These are phyloP conservation scores for Aphidius colemani DNA, from an alignment of 2,888 invertebrate species.

Conservation along the genomic window DNA sequence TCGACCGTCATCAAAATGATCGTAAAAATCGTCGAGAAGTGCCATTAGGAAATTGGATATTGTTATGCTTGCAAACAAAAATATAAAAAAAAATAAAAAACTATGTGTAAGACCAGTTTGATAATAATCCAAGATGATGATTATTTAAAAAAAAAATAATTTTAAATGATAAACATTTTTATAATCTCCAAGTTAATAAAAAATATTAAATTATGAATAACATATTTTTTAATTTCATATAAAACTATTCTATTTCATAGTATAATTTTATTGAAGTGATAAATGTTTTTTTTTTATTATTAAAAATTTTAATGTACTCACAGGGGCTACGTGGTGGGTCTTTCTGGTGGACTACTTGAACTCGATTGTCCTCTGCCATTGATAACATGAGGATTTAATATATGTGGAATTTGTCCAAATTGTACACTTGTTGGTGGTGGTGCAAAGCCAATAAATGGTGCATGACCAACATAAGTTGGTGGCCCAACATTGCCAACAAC, in stretches of 20 bases:
- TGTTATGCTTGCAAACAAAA: not conserved
- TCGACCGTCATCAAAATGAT: constrained; percentile 30
- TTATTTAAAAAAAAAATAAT: no score
- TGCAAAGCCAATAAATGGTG: constrained; percentile 44
- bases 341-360: constrained; percentile 44
- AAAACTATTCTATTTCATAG: no score
- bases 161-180: no score
- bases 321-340: constrained; percentile 46
- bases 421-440: constrained; percentile 38
- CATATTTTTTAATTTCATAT: no score
- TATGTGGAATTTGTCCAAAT: constrained; percentile 36
- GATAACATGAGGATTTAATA: constrained; percentile 38
- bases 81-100: no score
- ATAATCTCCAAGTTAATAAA: no score
- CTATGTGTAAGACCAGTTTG: no score
- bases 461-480: constrained; percentile 48
- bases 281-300: not conserved
- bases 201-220: no score
- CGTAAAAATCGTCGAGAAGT: constrained; percentile 29
- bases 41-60: constrained; percentile 2
- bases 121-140: no score
- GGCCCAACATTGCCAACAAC: constrained; percentile 35
- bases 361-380: constrained; percentile 38
- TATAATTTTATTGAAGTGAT: not conserved
- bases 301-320: constrained; percentile 35